These are phyloP conservation scores for Stratiolaelaps scimitus DNA, from an alignment of 1,140 invertebrate genomes.

Conservation along the genomic window DNA sequence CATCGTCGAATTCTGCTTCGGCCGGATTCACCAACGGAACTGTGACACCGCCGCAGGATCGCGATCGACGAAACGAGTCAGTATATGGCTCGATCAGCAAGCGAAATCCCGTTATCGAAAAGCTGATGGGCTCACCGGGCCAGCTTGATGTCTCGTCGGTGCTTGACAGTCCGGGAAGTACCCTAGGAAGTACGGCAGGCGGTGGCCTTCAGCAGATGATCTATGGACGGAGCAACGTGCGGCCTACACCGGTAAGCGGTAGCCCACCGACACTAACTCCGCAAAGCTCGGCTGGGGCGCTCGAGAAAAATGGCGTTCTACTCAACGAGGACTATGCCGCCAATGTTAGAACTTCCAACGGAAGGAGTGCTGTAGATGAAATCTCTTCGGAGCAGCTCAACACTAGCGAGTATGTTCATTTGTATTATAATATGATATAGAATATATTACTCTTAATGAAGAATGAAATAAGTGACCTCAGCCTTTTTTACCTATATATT, in stretches of 20 bases:
- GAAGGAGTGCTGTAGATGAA: not conserved
- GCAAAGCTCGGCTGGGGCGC: constrained; percentile 4
- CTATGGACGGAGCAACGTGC: constrained; percentile 14
- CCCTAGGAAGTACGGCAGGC: not conserved
- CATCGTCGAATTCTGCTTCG: too few species aligned
- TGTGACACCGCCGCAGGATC: constrained; percentile 17
- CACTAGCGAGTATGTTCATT: constrained; percentile 15
- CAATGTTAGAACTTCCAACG: not conserved
- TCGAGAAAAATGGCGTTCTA: constrained; percentile 19
- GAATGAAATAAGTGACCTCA: constrained; percentile 1
- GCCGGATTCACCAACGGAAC: not conserved
- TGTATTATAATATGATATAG: too few species aligned
- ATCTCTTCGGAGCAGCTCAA: not conserved
- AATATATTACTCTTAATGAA: too few species aligned
- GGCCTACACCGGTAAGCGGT: constrained; percentile 15
- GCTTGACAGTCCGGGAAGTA: constrained; percentile 8
- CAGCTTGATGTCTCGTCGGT: constrained; percentile 22
- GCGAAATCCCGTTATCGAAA: constrained; percentile 22
- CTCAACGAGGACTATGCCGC: constrained; percentile 22
- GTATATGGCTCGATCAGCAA: constrained; percentile 27
- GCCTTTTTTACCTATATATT: not conserved
- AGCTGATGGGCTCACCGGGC: constrained; percentile 20
- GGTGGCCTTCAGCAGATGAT: constrained; percentile 9
- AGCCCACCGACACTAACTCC: constrained; percentile 6
- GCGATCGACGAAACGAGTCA: constrained; percentile 15